A percentile compares a stretch with the other conserved stretches of the same genome.
These are phyloP conservation scores for Sebastiscus tertius DNA, from an alignment of 2,797 vertebrate genomes.

Conservation along the genomic window DNA sequence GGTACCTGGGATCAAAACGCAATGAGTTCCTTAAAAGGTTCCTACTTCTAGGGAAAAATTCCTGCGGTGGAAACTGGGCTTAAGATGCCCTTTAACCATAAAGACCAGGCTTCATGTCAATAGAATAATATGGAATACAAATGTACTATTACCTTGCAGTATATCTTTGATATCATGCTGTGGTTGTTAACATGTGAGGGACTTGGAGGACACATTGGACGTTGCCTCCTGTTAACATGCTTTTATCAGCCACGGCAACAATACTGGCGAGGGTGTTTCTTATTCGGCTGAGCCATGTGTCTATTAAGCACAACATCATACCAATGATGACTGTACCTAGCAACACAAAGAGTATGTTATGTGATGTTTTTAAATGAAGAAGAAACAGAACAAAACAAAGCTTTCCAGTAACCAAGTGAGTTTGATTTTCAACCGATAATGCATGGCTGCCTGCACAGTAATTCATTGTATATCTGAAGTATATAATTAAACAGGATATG, in stretches of 20 bases:
- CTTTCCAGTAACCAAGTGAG: too few relatives aligned
- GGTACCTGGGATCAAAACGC: too few relatives aligned
- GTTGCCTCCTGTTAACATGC: neutral
- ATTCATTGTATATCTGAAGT: too few relatives aligned
- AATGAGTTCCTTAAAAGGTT: too few relatives aligned
- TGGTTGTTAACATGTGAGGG: neutral
- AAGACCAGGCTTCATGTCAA: neutral
- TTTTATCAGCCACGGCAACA: conserved; percentile 15
- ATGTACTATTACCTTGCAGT: neutral
- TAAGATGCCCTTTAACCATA: neutral
- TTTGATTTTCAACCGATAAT: too few relatives aligned
- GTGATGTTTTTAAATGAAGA: too few relatives aligned
- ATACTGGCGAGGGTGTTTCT: neutral
- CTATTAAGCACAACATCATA: neutral
- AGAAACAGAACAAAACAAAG: too few relatives aligned
- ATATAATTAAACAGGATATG: too few relatives aligned
- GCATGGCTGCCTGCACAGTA: too few relatives aligned
- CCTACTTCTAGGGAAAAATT: too few relatives aligned
- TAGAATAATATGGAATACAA: neutral
- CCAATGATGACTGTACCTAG: neutral
- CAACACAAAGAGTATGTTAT: neutral
- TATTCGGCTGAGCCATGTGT: neutral
- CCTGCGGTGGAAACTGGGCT: too few relatives aligned
- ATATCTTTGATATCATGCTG: neutral
- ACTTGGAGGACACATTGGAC: neutral